Base-by-base conservation (phyloP, 2,888 invertebrate species). In the Trimorus sp. region DNA sequence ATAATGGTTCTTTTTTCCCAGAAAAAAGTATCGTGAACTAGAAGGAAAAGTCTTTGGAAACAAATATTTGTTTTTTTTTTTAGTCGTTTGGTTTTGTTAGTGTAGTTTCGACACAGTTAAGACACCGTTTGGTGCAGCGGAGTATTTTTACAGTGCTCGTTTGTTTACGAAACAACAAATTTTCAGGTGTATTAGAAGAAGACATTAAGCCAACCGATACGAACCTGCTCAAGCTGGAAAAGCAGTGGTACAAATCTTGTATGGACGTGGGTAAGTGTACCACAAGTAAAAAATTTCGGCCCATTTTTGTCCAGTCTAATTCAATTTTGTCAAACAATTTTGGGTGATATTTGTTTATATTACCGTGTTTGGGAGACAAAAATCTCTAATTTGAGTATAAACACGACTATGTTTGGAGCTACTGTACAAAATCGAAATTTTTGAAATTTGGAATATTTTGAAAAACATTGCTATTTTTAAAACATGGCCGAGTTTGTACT, bases 191-290 rank as follows among this genome's bases (percentile, higher is more conserved):
- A 36, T 56, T 79, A 42, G 74, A 79, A 69, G 45, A 74, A 74
- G 79, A 79, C 3, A 42, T 69, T 14, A 56, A 58, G 15, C 45
- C 63, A 8, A 36, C 42, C 5, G 79, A 79, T 36, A 62, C 54
- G 11, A n/a, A 58, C 11, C 75, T 75, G 40, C 40, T 80, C 7
- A 53, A 69, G 36, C 9, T 75, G 14, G 53, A 75, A 40, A 80
- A 80, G 60, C 63, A 65, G 49, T 70, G n/a, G 40, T 75, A 65
- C n/a, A 63, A 70, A 38, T 63, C 79, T 2, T 75, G 79, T 36
- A 80, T 80, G 79, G 16, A 80, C 40, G 36, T 65, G 51, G 75
- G 79, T 75, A 40, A 70, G 45, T 45, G 7, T 59, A 3, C 38
- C 11, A 2, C 2, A 37, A 37, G 37, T 58, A 8, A 38, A 58